Percentiles rank a stretch among this genome's conserved stretches.
These are phyloP conservation scores for Hippoglossus stenolepis DNA, from an alignment of 2,113 vertebrate genomes.

Conservation along the genomic window DNA sequence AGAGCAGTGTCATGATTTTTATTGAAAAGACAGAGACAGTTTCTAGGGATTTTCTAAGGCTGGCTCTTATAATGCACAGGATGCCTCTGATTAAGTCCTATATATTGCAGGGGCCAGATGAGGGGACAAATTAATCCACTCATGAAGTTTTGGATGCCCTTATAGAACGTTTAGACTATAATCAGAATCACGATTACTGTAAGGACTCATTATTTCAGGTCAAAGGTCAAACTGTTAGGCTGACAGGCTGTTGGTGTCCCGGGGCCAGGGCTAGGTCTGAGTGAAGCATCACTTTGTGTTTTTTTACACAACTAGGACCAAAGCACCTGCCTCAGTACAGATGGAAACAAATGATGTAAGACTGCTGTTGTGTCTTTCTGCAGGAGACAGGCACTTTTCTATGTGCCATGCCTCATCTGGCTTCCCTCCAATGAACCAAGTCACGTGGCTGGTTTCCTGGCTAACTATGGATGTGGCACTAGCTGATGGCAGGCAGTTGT, in stretches of 20 bases:
- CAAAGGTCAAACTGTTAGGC: conserved; percentile 24
- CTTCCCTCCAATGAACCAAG: conserved; percentile 68
- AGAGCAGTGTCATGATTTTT: conserved; percentile 51
- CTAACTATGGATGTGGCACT: conserved; percentile 78
- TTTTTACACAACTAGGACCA: conserved; percentile 15
- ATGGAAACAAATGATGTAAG: conserved; percentile 42
- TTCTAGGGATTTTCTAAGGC: conserved; percentile 41
- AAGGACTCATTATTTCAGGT: conserved; percentile 22
- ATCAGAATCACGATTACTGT: conserved; percentile 3
- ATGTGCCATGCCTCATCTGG: conserved; percentile 61
- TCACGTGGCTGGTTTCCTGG: conserved; percentile 76
- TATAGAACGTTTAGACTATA: neutral
- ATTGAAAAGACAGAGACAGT: neutral
- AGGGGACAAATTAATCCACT: neutral
- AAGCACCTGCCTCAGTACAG: conserved; percentile 1
- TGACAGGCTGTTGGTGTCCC: neutral
- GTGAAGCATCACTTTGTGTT: neutral
- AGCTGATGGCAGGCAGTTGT: conserved; percentile 75
- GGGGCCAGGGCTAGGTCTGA: neutral
- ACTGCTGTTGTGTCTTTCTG: conserved; percentile 33
- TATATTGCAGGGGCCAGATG: neutral
- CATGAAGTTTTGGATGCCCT: neutral
- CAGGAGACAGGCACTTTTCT: conserved; percentile 40
- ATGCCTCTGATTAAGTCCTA: too few relatives aligned
- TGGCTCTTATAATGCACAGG: neutral